A percentile compares a stretch with the other conserved stretches of the same genome.
These are phyloP conservation scores for Phallusia fumigata DNA, from an alignment of 23 tunicate genomes.

Conservation along the genomic window DNA sequence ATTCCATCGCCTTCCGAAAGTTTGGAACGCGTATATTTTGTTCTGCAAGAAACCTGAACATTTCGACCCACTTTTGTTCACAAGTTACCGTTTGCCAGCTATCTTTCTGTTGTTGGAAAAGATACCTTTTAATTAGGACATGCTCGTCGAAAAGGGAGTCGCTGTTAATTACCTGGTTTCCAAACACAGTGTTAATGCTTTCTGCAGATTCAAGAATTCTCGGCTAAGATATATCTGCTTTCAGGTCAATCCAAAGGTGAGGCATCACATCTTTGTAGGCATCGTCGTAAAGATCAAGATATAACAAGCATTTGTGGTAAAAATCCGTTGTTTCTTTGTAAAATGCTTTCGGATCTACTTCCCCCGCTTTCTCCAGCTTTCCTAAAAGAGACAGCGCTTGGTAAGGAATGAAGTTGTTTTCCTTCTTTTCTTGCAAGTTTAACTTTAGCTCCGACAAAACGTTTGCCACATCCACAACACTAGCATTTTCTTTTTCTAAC, in stretches of 20 bases:
- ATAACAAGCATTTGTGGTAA: slow-evolving; percentile 52
- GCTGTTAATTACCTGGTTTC: too few species aligned
- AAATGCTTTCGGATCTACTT: slow-evolving; percentile 27
- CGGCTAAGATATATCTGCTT: slow-evolving; percentile 51
- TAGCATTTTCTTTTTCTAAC: slow-evolving; percentile 39
- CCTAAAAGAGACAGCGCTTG: slow-evolving; percentile 45
- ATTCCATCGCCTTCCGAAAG: slow-evolving; percentile 53
- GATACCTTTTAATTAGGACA: too few species aligned
- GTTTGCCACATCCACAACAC: slow-evolving; percentile 42
- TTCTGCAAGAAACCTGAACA: slow-evolving; percentile 38
- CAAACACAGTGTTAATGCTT: too few species aligned
- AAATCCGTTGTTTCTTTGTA: slow-evolving; percentile 27
- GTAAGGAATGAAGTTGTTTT: slow-evolving; percentile 57
- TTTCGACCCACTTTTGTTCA: slow-evolving; percentile 56
- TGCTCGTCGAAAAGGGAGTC: too few species aligned
- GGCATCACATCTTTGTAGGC: slow-evolving; percentile 49
- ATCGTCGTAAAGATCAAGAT: slow-evolving; percentile 59
- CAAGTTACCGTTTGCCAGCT: slow-evolving; percentile 60
- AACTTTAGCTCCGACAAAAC: slow-evolving; percentile 61
- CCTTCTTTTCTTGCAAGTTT: slow-evolving; percentile 58
- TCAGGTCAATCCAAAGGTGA: slow-evolving; percentile 53
- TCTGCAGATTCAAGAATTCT: slow-evolving; percentile 45
- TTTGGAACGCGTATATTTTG: slow-evolving; percentile 45
- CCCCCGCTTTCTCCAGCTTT: slow-evolving; percentile 38
- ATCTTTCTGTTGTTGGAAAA: slow-evolving; percentile 19